These are phyloP conservation scores for Phalacrocorax carbo DNA, from an alignment of 2,113 vertebrate species.

Conservation along the genomic window DNA sequence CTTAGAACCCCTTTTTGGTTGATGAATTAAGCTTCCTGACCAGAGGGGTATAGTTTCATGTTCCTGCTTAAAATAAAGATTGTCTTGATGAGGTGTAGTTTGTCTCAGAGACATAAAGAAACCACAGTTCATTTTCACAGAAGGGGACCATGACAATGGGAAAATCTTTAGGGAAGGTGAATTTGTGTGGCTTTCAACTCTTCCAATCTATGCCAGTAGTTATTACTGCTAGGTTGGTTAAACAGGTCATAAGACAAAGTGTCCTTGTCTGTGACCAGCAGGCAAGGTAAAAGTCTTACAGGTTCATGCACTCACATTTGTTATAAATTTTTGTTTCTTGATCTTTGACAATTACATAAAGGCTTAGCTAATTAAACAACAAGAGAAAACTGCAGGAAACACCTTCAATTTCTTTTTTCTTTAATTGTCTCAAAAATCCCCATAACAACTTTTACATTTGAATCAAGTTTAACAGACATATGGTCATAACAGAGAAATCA, in stretches of 20 bases:
- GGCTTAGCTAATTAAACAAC: not conserved
- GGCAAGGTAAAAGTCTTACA: not conserved
- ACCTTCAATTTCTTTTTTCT: not conserved
- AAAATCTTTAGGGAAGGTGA: not conserved
- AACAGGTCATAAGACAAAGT: not conserved
- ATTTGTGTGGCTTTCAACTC: not conserved
- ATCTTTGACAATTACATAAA: not conserved
- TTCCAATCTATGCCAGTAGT: not conserved
- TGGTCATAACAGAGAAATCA: slow-evolving; percentile 58
- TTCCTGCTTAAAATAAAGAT: slow-evolving; percentile 11
- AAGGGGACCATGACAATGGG: not conserved
- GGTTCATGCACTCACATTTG: not conserved
- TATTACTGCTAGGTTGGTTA: not conserved
- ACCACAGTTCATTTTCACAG: not conserved
- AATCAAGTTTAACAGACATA: slow-evolving; percentile 66
- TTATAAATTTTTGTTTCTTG: not conserved
- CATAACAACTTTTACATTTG: slow-evolving; percentile 24
- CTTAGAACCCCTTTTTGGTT: not conserved
- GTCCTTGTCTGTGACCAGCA: not conserved
- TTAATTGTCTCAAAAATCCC: slow-evolving; percentile 42
- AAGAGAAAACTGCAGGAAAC: not conserved
- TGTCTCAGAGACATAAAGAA: slow-evolving; percentile 7
- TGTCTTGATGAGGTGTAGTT: not conserved
- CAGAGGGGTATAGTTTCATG: not conserved
- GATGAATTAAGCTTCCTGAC: not conserved